Base-by-base conservation (phyloP, 2,113 vertebrate genomes). In the Rhinolophus sinicus region DNA sequence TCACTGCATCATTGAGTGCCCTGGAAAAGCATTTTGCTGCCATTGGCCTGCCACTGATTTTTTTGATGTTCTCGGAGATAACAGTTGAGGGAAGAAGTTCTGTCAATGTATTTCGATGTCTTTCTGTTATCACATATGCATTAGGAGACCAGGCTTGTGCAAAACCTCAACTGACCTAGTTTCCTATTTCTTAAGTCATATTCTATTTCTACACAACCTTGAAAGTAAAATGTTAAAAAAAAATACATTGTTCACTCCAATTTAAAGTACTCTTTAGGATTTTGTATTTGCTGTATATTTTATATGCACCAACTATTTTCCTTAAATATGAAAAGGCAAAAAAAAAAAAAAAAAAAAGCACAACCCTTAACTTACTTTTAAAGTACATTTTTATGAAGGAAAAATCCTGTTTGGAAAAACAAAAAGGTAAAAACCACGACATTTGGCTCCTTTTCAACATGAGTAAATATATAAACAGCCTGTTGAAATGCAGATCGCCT, bases 141-240 rank as follows among this genome's bases (percentile, higher is more conserved):
- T 47, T 88, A 40, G 38, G 33, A 94, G 14, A 62, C 86, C 72
- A 19, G 14, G 21, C 33, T 93, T 47, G 70, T 10, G 85, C 52
- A 93, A 87, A 96, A 93, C 87, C 11, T 89, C 83, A 28, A 24
- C 40, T 96, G 93, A 95, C 93, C 86, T 95, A 96, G 80, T 96
- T 98, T 98, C 28, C n/a, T 10, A 21, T 95, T 97, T 95, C 73
- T 94, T 72, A 56, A 35, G 54, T 96, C 35, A 97, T 72, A 95
- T 93, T 76, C 22, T 96, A 4, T 96, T 98, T 95, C 86, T 65
- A 14, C 2, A 78, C 73, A 97, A 96, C 58, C 76, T 97, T 95
- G 69, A 97, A 97, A 91, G 40, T 72, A 28, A 97, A 98, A 75
- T 82, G 58, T 73, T 96, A 15, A 90, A 97, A 94, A 97, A 94